A percentile compares a stretch with the other conserved stretches of the same genome.
phyloP scores from a whole-genome alignment of 2,888 invertebrate species.

The Acanthococcus lagerstroemiae region DNA sequence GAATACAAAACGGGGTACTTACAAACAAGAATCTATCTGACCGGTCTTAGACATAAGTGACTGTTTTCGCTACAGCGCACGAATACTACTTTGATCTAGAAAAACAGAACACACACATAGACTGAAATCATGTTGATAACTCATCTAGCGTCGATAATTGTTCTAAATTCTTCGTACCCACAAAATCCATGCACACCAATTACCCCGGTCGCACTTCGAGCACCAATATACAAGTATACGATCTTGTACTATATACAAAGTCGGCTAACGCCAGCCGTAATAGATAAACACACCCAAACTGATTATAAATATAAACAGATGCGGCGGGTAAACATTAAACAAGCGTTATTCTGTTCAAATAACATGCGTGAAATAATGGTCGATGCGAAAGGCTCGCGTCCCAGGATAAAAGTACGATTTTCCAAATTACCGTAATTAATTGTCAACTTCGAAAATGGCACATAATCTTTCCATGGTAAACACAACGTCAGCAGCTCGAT shows the following conservation, averaged over 20 bases:
- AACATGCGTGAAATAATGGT: background rate
- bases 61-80: background rate
- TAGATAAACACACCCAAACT: background rate
- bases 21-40: slow-evolving; percentile 28
- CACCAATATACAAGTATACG: too few relatives aligned
- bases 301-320: background rate
- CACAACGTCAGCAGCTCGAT: slow-evolving; percentile 23
- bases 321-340: background rate
- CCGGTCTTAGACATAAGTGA: slow-evolving; percentile 24
- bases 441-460: slow-evolving; percentile 18
- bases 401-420: too few relatives aligned
- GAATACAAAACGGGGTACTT: background rate
- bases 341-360: background rate
- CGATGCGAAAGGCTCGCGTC: too few relatives aligned
- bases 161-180: too few relatives aligned
- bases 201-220: too few relatives aligned
- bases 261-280: background rate
- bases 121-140: too few relatives aligned
- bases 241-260: background rate
- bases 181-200: too few relatives aligned
- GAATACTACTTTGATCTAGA: slow-evolving; percentile 1
- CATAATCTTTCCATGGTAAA: slow-evolving; percentile 28
- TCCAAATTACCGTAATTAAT: slow-evolving; percentile 26
- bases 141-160: too few relatives aligned
- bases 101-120: too few relatives aligned